Evolutionary conservation across 2,113 vertebrate genomes (phyloP).

Genomic region (Caranx ignobilis): DNA sequence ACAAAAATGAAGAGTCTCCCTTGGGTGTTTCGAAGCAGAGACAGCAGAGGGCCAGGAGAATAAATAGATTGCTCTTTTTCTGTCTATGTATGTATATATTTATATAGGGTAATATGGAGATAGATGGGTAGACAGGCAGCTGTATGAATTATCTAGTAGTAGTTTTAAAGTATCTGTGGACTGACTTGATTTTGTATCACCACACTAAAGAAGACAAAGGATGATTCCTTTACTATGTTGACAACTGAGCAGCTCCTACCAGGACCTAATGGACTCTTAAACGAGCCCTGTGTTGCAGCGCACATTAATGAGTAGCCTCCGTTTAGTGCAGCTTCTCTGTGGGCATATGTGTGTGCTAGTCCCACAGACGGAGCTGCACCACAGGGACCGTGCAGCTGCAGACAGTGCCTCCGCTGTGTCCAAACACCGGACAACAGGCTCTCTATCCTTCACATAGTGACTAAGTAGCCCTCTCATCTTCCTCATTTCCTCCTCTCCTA

Average conservation of each 20-base stretch:
- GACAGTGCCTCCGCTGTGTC: constrained; percentile 75
- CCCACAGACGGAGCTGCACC: constrained; percentile 54
- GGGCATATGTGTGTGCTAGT: constrained; percentile 20
- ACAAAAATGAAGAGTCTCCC: constrained; percentile 50
- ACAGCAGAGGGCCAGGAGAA: constrained; percentile 41
- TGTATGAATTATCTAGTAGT: constrained; percentile 16
- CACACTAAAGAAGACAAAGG: constrained; percentile 40
- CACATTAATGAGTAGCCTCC: constrained; percentile 63
- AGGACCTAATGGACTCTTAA: constrained; percentile 58
- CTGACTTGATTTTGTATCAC: constrained; percentile 29
- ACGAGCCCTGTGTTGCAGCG: constrained; percentile 37
- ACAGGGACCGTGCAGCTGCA: constrained; percentile 72
- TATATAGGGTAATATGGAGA: too few relatives aligned
- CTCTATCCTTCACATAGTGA: constrained; percentile 59
- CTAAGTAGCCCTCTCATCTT: constrained; percentile 47
- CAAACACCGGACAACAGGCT: constrained; percentile 61
- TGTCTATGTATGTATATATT: too few relatives aligned
- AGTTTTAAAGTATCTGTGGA: constrained; percentile 39
- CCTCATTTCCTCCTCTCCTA: constrained; percentile 42
- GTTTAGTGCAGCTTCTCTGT: not conserved
- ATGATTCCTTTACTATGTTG: constrained; percentile 29
- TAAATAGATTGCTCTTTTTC: constrained; percentile 38
- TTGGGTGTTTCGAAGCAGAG: constrained; percentile 26
- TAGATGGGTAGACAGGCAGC: too few relatives aligned
- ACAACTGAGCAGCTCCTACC: constrained; percentile 46